Base-by-base conservation (phyloP, 1,140 invertebrate genomes). In the Pogonognathellus flavescens region DNA sequence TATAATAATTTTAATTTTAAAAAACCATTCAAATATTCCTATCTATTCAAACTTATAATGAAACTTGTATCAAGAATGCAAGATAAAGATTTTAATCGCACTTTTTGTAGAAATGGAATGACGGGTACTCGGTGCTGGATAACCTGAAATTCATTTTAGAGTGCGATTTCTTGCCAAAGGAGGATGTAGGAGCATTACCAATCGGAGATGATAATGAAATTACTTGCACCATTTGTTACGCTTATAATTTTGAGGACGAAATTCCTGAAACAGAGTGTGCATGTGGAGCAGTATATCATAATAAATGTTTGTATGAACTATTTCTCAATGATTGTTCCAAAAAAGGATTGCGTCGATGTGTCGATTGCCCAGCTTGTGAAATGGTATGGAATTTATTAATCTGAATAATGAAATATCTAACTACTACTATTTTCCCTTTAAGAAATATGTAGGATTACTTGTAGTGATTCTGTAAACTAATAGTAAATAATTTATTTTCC, bases 331-430 rank as follows among this genome's bases (percentile, higher is more conserved):
- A 87, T 25, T 80, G 80, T 50, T 20, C 25, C 7, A 41, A 55
- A 22, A 87, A 59, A 41, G 18, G 16, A 0, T 31, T 83, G 31
- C 60, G 62, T n/a, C 25, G 57, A 52, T 80, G 10, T 14, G 85
- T 87, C 16, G 82, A 84, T 2, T 87, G 87, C 66, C 85, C 85
- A 4, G 66, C 81, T n/a, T 87, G 87, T 81, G 72, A 83, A 31
- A 31, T 31, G 84, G 87, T 87, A 55, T 49, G 7, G 16, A 72
- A 49, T 22, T 31, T 70, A 31, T 66, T 66, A 0, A 18, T 22
- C 9, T 1, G 22, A 2, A 22, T 66, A 20, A 18, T 20, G n/a
- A 66, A 16, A 66, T 62, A 11, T n/a, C 6, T 5, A 59, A 59
- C 11, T 14, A 0, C 55, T 18, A 14, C 4, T n/a, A 59, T 59